Conservation (phyloP, 2,797 vertebrate species). For the Hephaestus fuliginosus region DNA sequence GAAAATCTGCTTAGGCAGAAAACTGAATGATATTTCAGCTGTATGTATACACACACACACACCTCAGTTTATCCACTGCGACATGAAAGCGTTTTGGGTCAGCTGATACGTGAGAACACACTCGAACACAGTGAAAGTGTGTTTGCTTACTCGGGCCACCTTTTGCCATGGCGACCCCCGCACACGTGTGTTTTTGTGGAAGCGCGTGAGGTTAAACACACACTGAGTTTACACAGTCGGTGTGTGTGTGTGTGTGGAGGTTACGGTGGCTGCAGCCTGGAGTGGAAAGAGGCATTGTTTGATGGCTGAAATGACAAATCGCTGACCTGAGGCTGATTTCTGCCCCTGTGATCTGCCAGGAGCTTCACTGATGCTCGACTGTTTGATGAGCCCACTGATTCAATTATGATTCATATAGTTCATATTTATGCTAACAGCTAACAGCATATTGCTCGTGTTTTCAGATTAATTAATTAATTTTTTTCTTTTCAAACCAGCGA, state of each 20-base stretch:
- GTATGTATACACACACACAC: not conserved
- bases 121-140: conserved; percentile 8
- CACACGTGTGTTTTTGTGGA: conserved; percentile 23
- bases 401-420: not conserved
- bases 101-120: conserved; percentile 3
- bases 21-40: conserved; percentile 47
- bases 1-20: conserved; percentile 3
- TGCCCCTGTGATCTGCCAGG: not conserved
- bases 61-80: not conserved
- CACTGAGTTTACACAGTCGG: conserved; percentile 20
- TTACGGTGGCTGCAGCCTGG: not conserved
- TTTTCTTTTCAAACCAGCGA: not conserved
- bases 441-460: not conserved
- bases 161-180: conserved; percentile 19
- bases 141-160: conserved; percentile 37
- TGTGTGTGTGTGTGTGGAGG: not conserved
- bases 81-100: conserved; percentile 13
- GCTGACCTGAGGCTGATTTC: not conserved
- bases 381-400: not conserved
- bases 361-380: not conserved
- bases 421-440: not conserved
- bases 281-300: conserved; percentile 2
- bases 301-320: conserved; percentile 7
- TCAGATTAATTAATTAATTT: not conserved
- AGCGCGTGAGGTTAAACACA: conserved; percentile 44